Evolutionary conservation across 2,888 invertebrate species (phyloP), one percentile per base, ranked within the genome.

Genomic region (Panorpa germanica): DNA sequence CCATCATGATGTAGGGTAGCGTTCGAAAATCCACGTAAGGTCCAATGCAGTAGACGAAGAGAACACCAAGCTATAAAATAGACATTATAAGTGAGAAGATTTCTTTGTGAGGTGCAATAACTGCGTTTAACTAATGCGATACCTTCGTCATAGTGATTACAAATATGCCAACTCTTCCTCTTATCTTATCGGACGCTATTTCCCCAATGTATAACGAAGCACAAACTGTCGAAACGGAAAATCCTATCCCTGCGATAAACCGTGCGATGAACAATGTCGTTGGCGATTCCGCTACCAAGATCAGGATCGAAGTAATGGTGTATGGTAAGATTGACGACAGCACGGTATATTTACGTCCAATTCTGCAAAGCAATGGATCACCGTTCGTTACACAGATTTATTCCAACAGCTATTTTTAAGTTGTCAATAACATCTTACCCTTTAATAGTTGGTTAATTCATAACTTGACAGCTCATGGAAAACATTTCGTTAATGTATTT

Each of bases 301-400:
- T 62, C 32, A 70, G 53, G 29, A 71, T 51, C 72, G 72, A 74
- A 22, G 70, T 65, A 9, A 64, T 41, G 38, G 67, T 62, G 41
- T 69, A 62, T 0, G 72, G 69, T 2, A 70, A 45, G 1, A 67
- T 56, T 1, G 68, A 61, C 9, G 65, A 47, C 7, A 72, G 51
- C 1, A 73, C 56, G 2, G 69, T 66, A 38, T 53, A 58, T 47
- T 73, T 73, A 4, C 72, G 59, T 10, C 75, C 75, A 33, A 71
- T 57, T 35, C 59, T 55, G 38, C 9, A 21, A n/a, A 17, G n/a
- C n/a, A n/a, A n/a, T n/a, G n/a, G n/a, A n/a, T n/a, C n/a, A n/a
- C n/a, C n/a, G n/a, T n/a, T n/a, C n/a, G n/a, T n/a, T n/a, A n/a
- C n/a, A n/a, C n/a, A n/a, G n/a, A n/a, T n/a, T n/a, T n/a, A n/a